These are phyloP conservation scores for Harpegnathos saltator DNA, from an alignment of 1,140 invertebrate species.

Conservation along the genomic window DNA sequence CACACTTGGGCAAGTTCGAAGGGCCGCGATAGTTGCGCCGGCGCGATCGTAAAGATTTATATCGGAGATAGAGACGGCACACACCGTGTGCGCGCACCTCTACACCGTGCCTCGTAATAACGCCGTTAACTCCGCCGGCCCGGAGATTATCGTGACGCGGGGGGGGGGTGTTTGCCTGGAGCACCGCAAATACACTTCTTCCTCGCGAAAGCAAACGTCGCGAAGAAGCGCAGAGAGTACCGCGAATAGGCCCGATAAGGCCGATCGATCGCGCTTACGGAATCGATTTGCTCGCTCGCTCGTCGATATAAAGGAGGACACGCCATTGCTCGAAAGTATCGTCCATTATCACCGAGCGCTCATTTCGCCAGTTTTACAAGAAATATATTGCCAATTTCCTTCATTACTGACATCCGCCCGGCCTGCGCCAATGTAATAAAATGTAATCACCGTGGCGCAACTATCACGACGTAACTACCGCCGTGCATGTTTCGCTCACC, in stretches of 20 bases:
- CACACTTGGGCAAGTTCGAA: neutral
- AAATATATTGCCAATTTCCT: conserved; percentile 59
- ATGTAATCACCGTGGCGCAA: conserved; percentile 25
- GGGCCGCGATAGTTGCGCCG: neutral
- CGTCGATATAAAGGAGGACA: conserved; percentile 18
- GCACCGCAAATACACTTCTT: conserved; percentile 16
- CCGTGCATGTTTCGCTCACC: conserved; percentile 29
- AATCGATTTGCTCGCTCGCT: neutral
- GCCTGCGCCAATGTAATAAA: conserved; percentile 34
- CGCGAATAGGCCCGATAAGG: neutral
- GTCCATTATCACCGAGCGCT: conserved; percentile 27
- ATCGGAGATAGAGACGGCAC: conserved; percentile 36
- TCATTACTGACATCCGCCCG: conserved; percentile 36
- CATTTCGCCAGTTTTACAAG: conserved; percentile 32
- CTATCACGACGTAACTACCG: conserved; percentile 34
- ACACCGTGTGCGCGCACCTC: neutral
- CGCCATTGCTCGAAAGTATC: conserved; percentile 39
- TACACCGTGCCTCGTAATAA: conserved; percentile 27
- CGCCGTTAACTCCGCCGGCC: neutral
- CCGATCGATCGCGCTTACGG: neutral
- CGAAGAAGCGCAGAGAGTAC: neutral
- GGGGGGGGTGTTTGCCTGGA: neutral
- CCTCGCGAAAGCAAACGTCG: neutral
- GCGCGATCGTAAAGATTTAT: conserved; percentile 54
- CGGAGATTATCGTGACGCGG: conserved; percentile 20